Percentiles rank a stretch among this genome's conserved stretches.
phyloP scores from a whole-genome alignment of 2,113 vertebrate genomes.

The Corythornis cristatus region DNA sequence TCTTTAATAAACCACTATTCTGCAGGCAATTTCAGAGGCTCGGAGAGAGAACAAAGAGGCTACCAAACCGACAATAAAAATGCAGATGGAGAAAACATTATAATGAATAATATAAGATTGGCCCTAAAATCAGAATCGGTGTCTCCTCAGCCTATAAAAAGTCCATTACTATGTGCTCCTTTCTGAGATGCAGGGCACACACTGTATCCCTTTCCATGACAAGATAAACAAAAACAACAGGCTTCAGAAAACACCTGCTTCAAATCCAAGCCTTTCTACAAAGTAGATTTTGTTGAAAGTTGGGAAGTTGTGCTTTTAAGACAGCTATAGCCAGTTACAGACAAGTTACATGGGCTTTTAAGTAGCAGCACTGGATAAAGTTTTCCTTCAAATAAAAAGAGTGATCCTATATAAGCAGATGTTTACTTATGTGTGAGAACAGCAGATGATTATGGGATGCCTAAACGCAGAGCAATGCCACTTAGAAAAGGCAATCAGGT shows the following conservation, averaged over 20 bases:
- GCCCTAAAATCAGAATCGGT: background rate
- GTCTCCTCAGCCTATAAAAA: constrained; percentile 9
- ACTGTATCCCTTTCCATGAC: background rate
- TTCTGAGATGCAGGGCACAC: background rate
- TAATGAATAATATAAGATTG: background rate
- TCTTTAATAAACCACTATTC: constrained; percentile 2
- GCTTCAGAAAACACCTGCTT: background rate
- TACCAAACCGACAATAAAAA: constrained; percentile 18
- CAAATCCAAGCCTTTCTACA: background rate
- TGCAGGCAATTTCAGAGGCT: constrained; percentile 8
- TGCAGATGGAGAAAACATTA: constrained; percentile 16
- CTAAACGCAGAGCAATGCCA: background rate
- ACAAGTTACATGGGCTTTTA: fast-evolving
- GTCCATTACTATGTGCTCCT: background rate
- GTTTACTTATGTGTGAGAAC: background rate
- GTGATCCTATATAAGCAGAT: background rate
- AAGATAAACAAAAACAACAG: background rate
- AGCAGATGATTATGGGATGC: background rate
- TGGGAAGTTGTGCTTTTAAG: background rate
- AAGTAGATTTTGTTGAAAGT: background rate
- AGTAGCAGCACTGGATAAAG: background rate
- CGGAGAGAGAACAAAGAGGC: background rate
- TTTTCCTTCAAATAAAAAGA: background rate
- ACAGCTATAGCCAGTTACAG: background rate
- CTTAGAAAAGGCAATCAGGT: background rate